Conservation (phyloP, 2,113 vertebrate genomes). For the Nanorana parkeri region DNA sequence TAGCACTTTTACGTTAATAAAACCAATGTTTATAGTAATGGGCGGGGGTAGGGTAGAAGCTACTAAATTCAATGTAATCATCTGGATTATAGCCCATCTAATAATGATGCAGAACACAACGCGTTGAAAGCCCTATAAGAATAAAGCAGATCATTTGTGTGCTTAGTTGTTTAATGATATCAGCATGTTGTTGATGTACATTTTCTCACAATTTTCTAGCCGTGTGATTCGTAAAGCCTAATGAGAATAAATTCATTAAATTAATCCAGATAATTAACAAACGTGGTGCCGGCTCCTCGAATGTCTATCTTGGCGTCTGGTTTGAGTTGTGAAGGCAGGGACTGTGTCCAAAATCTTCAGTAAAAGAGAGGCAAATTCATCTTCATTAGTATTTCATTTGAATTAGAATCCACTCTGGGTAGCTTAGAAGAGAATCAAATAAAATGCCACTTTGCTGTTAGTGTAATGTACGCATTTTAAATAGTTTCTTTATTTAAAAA, state of each 20-base stretch:
- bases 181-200: constrained; percentile 62
- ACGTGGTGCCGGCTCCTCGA: constrained; percentile 70
- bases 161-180: constrained; percentile 65
- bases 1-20: constrained; percentile 37
- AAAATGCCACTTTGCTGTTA: constrained; percentile 29
- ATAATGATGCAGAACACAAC: constrained; percentile 33
- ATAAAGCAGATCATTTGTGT: constrained; percentile 56
- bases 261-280: constrained; percentile 76
- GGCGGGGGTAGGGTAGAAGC: constrained; percentile 29
- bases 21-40: constrained; percentile 56
- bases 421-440: constrained; percentile 64
- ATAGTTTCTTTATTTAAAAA: too few species aligned
- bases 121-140: neutral
- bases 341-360: constrained; percentile 72
- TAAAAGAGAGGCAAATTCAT: constrained; percentile 78
- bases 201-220: constrained; percentile 62
- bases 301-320: constrained; percentile 76
- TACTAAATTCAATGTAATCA: constrained; percentile 54
- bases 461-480: too few species aligned
- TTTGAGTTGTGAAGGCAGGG: constrained; percentile 72
- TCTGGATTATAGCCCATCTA: constrained; percentile 52
- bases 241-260: constrained; percentile 76
- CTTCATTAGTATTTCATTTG: constrained; percentile 79
- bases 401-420: constrained; percentile 66
- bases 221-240: constrained; percentile 71